phyloP scores from a whole-genome alignment of 2,888 invertebrate species.

The Callyntrura sp. region DNA sequence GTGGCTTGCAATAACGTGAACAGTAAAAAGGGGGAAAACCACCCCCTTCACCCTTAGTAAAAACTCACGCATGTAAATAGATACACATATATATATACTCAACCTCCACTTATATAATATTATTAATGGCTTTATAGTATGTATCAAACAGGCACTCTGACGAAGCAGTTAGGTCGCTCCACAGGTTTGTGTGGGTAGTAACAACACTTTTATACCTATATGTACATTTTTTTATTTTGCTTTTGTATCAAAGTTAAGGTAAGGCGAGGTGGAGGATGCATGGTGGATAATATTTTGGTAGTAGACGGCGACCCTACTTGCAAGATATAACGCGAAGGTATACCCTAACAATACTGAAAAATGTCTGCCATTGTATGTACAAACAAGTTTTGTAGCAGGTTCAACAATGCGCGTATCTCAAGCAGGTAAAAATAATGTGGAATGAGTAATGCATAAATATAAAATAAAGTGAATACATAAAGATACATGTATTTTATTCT shows the following conservation, averaged over 20 bases:
- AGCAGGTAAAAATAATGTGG: slow-evolving; percentile 67
- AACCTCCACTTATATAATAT: no score
- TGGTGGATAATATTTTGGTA: slow-evolving; percentile 46
- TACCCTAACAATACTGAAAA: slow-evolving; percentile 32
- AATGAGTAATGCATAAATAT: neutral
- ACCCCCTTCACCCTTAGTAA: slow-evolving; percentile 59
- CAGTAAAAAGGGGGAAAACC: slow-evolving; percentile 50
- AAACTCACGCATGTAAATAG: slow-evolving; percentile 7
- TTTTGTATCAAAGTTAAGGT: slow-evolving; percentile 29
- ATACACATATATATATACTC: neutral
- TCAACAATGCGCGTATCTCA: slow-evolving; percentile 65
- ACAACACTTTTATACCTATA: no score
- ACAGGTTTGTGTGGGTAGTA: slow-evolving; percentile 47
- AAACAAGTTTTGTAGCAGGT: slow-evolving; percentile 62
- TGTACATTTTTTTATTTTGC: slow-evolving; percentile 34
- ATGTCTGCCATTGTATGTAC: slow-evolving; percentile 42
- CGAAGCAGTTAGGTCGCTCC: slow-evolving; percentile 32
- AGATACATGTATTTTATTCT: slow-evolving; percentile 41
- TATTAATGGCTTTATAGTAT: no score
- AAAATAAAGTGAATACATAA: neutral
- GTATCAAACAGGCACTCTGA: no score
- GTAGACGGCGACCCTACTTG: slow-evolving; percentile 28
- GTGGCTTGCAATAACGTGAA: slow-evolving; percentile 26
- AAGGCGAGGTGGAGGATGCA: slow-evolving; percentile 28
- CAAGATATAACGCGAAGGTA: neutral